Conservation (phyloP, 2,797 vertebrate genomes). For the Onychomys torridus region DNA sequence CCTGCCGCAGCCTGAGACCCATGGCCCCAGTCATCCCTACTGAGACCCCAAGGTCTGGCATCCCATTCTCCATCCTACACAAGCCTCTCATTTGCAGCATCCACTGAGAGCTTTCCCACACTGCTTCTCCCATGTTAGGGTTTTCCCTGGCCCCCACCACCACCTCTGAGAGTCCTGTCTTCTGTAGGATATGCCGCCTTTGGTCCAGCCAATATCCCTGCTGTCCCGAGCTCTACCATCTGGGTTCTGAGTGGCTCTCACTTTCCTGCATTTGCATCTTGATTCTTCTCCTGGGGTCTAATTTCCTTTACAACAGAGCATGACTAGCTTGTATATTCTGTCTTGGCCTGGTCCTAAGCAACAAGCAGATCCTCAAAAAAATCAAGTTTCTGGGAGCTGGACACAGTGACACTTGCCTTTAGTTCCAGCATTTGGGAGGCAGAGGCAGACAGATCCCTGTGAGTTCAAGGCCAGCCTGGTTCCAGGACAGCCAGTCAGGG, state of each 20-base stretch:
- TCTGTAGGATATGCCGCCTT: not conserved
- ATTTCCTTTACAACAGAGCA: not conserved
- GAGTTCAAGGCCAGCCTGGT: not conserved
- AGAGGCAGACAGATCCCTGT: too few relatives aligned
- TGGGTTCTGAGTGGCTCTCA: too few relatives aligned
- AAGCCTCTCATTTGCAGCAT: not conserved
- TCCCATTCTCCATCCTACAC: not conserved
- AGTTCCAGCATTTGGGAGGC: not conserved
- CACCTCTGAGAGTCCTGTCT: not conserved
- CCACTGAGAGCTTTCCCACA: not conserved
- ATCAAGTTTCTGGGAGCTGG: not conserved
- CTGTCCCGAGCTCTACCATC: not conserved
- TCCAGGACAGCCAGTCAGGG: not conserved
- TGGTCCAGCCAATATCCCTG: not conserved
- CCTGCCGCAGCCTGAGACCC: not conserved
- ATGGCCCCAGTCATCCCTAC: not conserved
- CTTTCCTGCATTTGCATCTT: not conserved
- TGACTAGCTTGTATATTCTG: not conserved
- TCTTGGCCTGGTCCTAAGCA: not conserved
- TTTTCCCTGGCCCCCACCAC: not conserved
- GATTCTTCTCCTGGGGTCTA: not conserved
- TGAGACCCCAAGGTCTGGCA: not conserved
- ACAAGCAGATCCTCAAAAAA: not conserved
- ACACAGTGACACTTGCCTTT: not conserved
- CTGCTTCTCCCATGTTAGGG: fast-evolving